Evolutionary conservation across 2,888 invertebrate species (phyloP).

Genomic region (Diloba caeruleocephala): DNA sequence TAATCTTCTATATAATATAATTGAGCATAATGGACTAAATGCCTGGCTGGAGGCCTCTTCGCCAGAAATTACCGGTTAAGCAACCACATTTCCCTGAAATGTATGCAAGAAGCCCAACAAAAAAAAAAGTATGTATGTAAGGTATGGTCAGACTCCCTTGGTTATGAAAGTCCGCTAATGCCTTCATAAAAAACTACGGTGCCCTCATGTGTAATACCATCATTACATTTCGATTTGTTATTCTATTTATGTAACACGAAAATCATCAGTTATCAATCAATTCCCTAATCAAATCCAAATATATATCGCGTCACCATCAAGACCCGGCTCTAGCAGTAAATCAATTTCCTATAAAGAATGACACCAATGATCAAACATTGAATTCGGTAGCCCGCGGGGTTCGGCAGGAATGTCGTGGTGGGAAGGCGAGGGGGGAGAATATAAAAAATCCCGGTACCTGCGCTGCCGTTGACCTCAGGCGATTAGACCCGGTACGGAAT

Average conservation of each 20-base stretch:
- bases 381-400: slow-evolving; percentile 76
- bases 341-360: slow-evolving; percentile 60
- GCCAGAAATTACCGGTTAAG: too few species aligned
- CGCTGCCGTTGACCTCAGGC: slow-evolving; percentile 82
- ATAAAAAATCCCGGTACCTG: slow-evolving; percentile 85
- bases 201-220: neutral
- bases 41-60: too few species aligned
- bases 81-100: too few species aligned
- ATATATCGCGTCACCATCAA: slow-evolving; percentile 10
- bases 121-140: too few species aligned
- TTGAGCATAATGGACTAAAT: too few species aligned
- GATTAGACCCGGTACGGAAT: slow-evolving; percentile 75
- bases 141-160: too few species aligned
- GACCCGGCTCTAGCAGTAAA: slow-evolving; percentile 38
- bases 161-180: too few species aligned
- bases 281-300: slow-evolving; percentile 17
- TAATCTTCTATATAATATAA: too few species aligned
- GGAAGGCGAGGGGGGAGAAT: slow-evolving; percentile 53
- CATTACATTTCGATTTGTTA: neutral
- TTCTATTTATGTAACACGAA: slow-evolving; percentile 3
- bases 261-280: slow-evolving; percentile 35
- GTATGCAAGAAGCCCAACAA: too few species aligned
- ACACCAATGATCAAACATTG: slow-evolving; percentile 78
- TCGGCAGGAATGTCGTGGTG: slow-evolving; percentile 59
- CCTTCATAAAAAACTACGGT: too few species aligned